Base-by-base conservation (phyloP, 2,113 vertebrate genomes). In the Pelecanus crispus region DNA sequence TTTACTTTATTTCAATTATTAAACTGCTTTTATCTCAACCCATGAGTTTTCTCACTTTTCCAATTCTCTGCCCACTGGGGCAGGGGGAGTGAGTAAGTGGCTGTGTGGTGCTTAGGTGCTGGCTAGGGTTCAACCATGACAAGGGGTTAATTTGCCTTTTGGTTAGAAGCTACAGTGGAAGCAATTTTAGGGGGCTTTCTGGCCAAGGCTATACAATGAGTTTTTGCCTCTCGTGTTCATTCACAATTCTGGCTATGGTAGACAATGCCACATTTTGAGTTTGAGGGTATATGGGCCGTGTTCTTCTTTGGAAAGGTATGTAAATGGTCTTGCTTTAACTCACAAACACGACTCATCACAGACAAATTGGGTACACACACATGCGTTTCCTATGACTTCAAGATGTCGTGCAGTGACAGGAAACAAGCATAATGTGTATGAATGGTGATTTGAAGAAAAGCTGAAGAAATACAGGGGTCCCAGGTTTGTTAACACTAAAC, bases 391-490 rank as follows among this genome's bases (percentile, higher is more conserved):
- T 80, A 79, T 66, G 81, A 80, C 61, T 95, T 95, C 91, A 95
- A 92, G 89, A 94, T 89, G 68, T 45, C 7, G 1, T 79, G n/a
- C 42, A 62, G 81, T 13, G n/a, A 68, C 73, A 75, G 81, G 70
- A 94, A 96, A 91, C 16, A 72, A 94, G 32, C 1, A 0, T 31
- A 77, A 66, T 21, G n/a, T 56, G 52, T 65, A 53, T 2, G 32
- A 91, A 62, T 0, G 21, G 34, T 0, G 10, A 85, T 42, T 49
- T 44, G 24, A 94, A 77, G 70, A 68, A 87, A 94, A 86, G 42
- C 53, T 92, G 88, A 94, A 94, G 92, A 93, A 81, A 89, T 81
- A 79, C 80, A 92, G 72, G 53, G 62, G 34, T 91, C 66, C 29
- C 74, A 86, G 65, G 62, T 78, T 94, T 75, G 45, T 78, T 80